Percentiles rank a stretch among this genome's conserved stretches.
phyloP scores from a whole-genome alignment of 2,888 invertebrate genomes.

The Theodoxus fluviatilis region DNA sequence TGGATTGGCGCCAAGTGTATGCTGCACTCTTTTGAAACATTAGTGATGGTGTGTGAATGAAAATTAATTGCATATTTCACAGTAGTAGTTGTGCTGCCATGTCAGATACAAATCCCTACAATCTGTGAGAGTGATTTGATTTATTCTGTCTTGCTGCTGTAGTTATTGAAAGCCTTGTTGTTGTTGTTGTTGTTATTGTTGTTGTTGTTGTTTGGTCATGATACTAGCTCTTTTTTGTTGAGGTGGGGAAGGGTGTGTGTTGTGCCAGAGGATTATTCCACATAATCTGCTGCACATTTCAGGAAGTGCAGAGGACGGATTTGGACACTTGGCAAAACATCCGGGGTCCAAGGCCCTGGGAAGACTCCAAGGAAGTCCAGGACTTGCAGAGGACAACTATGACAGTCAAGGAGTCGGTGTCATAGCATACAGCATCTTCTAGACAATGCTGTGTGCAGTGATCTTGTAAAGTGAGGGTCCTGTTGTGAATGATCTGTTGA shows the following conservation, averaged over 20 bases:
- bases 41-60: too few species aligned
- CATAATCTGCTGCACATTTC: conserved; percentile 23
- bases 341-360: conserved; percentile 87
- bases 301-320: conserved; percentile 68
- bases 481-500: background rate
- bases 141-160: background rate
- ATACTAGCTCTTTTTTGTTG: background rate
- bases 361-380: conserved; percentile 67
- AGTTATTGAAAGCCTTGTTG: background rate
- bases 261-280: background rate
- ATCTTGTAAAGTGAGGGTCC: background rate
- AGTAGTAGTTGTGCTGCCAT: too few species aligned
- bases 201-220: background rate
- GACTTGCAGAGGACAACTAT: conserved; percentile 35
- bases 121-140: too few species aligned
- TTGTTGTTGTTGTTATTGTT: background rate
- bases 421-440: too few species aligned
- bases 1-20: too few species aligned
- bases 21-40: background rate
- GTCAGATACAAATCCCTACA: too few species aligned
- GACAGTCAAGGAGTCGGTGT: background rate
- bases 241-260: background rate
- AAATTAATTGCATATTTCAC: too few species aligned
- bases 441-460: background rate
- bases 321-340: conserved; percentile 86